These are phyloP conservation scores for Phaethon lepturus DNA, from an alignment of 2,113 vertebrate species.

Conservation along the genomic window DNA sequence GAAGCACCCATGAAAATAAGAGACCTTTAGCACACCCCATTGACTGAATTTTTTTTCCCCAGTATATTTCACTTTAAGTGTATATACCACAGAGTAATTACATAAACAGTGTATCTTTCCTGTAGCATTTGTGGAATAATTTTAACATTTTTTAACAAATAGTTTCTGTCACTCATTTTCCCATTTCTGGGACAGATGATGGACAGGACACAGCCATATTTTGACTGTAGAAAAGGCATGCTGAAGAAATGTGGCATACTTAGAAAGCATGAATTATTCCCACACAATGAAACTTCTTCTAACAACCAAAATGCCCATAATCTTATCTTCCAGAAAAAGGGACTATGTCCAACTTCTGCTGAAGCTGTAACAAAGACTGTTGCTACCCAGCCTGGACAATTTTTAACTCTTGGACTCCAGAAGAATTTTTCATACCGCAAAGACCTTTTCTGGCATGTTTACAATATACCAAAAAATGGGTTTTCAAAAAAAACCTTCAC, in stretches of 20 bases:
- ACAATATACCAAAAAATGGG: background rate
- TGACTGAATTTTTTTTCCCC: background rate
- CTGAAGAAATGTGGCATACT: background rate
- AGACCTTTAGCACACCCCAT: background rate
- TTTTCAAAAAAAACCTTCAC: background rate
- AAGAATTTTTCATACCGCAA: background rate
- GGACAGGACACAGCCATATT: background rate
- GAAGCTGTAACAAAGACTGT: background rate
- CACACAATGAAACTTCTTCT: background rate
- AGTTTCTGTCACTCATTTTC: conserved; percentile 14
- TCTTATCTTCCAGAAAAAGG: background rate
- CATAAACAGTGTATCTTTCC: background rate
- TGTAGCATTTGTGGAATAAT: background rate
- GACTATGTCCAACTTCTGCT: background rate
- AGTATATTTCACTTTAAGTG: background rate
- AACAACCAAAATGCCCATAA: background rate
- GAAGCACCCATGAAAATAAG: conserved; percentile 16
- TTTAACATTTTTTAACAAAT: conserved; percentile 3
- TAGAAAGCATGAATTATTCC: background rate
- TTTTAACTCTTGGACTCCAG: background rate
- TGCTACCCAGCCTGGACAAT: background rate
- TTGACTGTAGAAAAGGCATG: background rate
- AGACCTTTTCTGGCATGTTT: background rate
- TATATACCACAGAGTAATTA: background rate
- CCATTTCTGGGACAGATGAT: background rate